Evolutionary conservation across 2,113 vertebrate species (phyloP).

Genomic region (Oncorhynchus clarkii): DNA sequence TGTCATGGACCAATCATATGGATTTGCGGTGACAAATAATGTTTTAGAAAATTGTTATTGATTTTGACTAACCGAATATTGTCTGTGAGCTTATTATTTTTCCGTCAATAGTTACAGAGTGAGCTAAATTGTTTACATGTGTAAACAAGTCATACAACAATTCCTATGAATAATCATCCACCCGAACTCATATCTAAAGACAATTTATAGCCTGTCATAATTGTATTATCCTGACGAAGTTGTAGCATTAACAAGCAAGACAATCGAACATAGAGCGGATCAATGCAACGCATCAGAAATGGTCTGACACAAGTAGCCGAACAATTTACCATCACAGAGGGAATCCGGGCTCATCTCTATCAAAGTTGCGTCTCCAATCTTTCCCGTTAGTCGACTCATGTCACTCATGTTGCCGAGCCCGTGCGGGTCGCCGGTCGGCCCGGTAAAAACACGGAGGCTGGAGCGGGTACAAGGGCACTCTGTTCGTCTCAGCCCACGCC

Average conservation of each 20-base stretch:
- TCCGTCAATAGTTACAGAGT: too few species aligned
- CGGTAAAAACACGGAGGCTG: not conserved
- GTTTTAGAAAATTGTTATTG: too few species aligned
- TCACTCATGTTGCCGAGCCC: not conserved
- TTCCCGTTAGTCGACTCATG: conserved; percentile 66
- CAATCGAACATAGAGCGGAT: not conserved
- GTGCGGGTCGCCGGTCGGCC: not conserved
- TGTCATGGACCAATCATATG: too few species aligned
- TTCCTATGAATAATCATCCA: too few species aligned
- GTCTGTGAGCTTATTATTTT: too few species aligned
- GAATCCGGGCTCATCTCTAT: conserved; percentile 74
- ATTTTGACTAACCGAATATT: too few species aligned
- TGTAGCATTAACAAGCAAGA: not conserved
- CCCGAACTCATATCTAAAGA: too few species aligned
- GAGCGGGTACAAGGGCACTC: not conserved
- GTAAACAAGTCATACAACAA: too few species aligned
- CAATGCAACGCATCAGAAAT: not conserved
- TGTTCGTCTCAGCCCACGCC: conserved; percentile 13
- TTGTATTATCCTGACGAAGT: conserved; percentile 3
- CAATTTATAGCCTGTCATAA: not conserved
- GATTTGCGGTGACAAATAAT: too few species aligned
- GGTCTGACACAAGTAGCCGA: not conserved
- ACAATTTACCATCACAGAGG: conserved; percentile 53
- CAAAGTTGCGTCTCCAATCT: conserved; percentile 53
- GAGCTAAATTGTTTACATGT: too few species aligned